phyloP scores from a whole-genome alignment of 2,888 invertebrate genomes.

The Physocephala rufipes region DNA sequence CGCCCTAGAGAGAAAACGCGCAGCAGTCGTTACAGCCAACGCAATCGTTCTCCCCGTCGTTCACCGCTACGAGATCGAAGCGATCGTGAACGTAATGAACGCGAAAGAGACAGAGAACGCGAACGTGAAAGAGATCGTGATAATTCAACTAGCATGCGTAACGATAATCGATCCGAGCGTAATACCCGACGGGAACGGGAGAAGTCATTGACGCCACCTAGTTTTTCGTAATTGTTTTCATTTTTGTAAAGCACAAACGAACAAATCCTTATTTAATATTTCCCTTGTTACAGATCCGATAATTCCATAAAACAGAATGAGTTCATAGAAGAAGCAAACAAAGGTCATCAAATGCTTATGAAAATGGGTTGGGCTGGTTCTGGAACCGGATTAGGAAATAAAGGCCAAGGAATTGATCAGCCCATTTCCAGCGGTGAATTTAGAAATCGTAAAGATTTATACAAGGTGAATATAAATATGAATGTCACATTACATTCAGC shows the following conservation, averaged over 20 bases:
- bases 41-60: slow-evolving; percentile 66
- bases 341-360: slow-evolving; percentile 95
- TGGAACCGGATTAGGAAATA: slow-evolving; percentile 90
- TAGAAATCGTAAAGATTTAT: slow-evolving; percentile 90
- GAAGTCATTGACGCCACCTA: slow-evolving; percentile 71
- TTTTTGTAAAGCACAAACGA: not conserved
- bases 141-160: slow-evolving; percentile 59
- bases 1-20: slow-evolving; percentile 34
- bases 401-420: slow-evolving; percentile 95
- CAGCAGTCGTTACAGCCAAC: slow-evolving; percentile 59
- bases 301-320: slow-evolving; percentile 66
- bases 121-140: slow-evolving; percentile 59
- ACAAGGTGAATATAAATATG: slow-evolving; percentile 69
- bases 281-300: slow-evolving; percentile 31
- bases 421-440: slow-evolving; percentile 93
- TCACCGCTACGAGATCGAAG: slow-evolving; percentile 54
- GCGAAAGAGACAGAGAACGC: slow-evolving; percentile 49
- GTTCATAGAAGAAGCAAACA: slow-evolving; percentile 88
- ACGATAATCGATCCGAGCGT: slow-evolving; percentile 56
- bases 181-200: slow-evolving; percentile 67
- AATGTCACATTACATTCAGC: not conserved
- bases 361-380: slow-evolving; percentile 97
- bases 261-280: not conserved
- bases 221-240: slow-evolving; percentile 73
- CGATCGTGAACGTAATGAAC: slow-evolving; percentile 47